A percentile compares a stretch with the other conserved stretches of the same genome.
Conservation (phyloP, 2,113 vertebrate species). For the Xenus cinereus region DNA sequence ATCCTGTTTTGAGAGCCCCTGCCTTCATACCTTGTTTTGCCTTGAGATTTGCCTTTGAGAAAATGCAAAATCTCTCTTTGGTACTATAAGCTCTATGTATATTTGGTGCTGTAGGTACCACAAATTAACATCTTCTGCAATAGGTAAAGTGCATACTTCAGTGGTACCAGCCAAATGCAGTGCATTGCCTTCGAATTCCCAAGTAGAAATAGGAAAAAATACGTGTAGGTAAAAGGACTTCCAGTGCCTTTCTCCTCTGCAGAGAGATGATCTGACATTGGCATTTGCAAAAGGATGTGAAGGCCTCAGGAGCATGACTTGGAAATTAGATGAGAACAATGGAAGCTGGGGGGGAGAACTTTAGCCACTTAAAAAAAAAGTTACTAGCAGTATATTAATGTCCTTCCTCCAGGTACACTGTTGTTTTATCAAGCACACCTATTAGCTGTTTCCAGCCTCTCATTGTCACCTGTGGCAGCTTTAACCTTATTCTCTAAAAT, state of each 20-base stretch:
- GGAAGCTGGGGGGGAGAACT: background rate
- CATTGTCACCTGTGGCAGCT: background rate
- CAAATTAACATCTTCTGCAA: background rate
- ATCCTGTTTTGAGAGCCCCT: background rate
- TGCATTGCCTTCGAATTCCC: background rate
- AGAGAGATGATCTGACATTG: background rate
- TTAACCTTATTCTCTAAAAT: slow-evolving; percentile 2
- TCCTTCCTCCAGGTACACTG: background rate
- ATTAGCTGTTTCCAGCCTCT: background rate
- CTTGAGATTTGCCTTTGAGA: background rate
- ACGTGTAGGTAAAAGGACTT: background rate
- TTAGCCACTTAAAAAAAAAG: background rate
- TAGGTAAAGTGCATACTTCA: background rate
- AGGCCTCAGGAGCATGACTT: slow-evolving; percentile 18
- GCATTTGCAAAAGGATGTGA: background rate
- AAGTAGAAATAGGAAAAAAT: background rate
- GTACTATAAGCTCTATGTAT: background rate
- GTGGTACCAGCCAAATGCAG: background rate
- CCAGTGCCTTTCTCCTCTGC: background rate
- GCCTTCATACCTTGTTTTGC: background rate
- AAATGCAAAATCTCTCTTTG: background rate
- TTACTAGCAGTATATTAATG: background rate
- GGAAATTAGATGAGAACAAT: slow-evolving; percentile 36
- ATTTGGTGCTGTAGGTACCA: background rate
- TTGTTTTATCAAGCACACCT: background rate